Percentiles rank a stretch among this genome's conserved stretches.
phyloP scores from a whole-genome alignment of 2,113 vertebrate genomes.

The Nibea coibor region DNA sequence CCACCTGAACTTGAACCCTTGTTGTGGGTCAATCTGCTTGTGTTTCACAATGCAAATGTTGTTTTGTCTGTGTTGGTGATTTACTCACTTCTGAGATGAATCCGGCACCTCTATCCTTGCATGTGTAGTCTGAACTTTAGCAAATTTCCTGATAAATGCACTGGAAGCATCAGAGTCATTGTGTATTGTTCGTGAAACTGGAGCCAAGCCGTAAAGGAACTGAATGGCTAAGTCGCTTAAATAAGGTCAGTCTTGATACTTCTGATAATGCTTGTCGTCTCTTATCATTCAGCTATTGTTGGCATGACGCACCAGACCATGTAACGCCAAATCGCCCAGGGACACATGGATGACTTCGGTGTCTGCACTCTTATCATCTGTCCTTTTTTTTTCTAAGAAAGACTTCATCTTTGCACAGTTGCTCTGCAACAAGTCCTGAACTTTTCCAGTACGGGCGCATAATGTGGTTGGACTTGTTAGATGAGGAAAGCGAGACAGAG shows the following conservation, averaged over 20 bases:
- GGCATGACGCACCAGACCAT: slow-evolving; percentile 1
- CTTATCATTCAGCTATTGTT: slow-evolving; percentile 36
- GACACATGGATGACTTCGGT: slow-evolving; percentile 7
- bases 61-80: no score
- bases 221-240: neutral
- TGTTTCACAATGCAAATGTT: no score
- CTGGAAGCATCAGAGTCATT: neutral
- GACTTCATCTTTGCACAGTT: slow-evolving; percentile 7
- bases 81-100: no score
- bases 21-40: no score
- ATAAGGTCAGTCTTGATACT: slow-evolving; percentile 13
- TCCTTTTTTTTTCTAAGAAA: slow-evolving; percentile 14
- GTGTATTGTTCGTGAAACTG: neutral
- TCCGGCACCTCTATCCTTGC: no score
- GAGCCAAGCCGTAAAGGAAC: neutral
- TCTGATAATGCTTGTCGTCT: neutral
- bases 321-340: slow-evolving; percentile 11
- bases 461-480: neutral
- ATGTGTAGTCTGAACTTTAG: neutral
- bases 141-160: neutral
- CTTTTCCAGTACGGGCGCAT: neutral
- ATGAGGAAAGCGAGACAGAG: neutral
- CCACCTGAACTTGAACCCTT: no score
- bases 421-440: neutral
- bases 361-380: slow-evolving; percentile 26